These are phyloP conservation scores for Platalea minor DNA, from an alignment of 2,797 vertebrate species.

Conservation along the genomic window DNA sequence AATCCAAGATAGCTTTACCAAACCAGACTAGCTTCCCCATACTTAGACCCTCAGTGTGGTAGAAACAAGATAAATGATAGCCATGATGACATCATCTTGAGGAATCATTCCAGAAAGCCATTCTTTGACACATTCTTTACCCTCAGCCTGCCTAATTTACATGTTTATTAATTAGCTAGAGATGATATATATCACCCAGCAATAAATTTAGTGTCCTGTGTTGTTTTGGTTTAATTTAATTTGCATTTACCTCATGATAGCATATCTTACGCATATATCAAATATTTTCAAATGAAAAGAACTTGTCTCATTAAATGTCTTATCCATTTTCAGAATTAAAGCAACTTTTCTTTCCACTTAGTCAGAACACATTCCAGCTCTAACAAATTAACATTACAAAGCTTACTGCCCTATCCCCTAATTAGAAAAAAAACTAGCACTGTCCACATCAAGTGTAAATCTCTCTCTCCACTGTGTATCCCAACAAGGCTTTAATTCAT, in stretches of 20 bases:
- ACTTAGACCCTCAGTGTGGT: not conserved
- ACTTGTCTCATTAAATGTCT: not conserved
- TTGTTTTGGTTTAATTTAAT: slow-evolving; percentile 23
- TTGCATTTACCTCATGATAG: not conserved
- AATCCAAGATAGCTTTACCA: not conserved
- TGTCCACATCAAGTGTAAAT: not conserved
- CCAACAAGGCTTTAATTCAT: not conserved
- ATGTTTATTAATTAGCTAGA: slow-evolving; percentile 23
- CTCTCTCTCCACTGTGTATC: not conserved
- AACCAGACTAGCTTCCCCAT: not conserved
- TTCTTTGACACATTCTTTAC: not conserved
- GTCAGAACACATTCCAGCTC: not conserved
- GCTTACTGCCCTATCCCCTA: not conserved
- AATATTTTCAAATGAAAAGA: not conserved
- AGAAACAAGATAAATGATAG: not conserved
- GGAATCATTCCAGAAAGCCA: not conserved
- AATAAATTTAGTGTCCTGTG: not conserved
- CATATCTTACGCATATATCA: not conserved
- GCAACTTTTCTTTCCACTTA: not conserved
- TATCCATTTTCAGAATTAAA: not conserved
- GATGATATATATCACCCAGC: not conserved
- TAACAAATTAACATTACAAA: not conserved
- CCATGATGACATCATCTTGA: not conserved
- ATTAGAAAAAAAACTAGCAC: not conserved
- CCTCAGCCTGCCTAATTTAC: not conserved